Conservation (phyloP, 2,797 vertebrate species). For the Parambassis ranga region DNA sequence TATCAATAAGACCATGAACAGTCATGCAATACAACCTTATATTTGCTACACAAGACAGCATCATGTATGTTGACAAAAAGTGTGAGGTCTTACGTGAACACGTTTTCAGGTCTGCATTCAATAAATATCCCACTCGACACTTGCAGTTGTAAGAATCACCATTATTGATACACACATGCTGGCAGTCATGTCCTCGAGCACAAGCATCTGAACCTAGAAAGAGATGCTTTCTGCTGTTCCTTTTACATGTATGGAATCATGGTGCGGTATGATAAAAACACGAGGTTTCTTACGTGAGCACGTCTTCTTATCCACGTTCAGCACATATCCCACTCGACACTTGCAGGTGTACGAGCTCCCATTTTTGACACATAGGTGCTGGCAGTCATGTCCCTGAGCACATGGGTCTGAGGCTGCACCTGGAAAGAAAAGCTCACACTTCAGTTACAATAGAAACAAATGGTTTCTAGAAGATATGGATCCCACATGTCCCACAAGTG, state of each 20-base stretch:
- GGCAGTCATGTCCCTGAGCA: constrained; percentile 74
- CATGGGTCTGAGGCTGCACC: constrained; percentile 55
- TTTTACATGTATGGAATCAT: too few species aligned
- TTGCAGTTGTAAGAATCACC: constrained; percentile 69
- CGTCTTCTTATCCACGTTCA: constrained; percentile 79
- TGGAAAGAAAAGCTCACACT: constrained; percentile 18
- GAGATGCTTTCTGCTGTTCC: not conserved
- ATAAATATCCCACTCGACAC: constrained; percentile 75
- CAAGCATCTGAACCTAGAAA: constrained; percentile 62
- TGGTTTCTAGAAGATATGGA: not conserved
- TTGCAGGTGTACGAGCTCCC: constrained; percentile 73
- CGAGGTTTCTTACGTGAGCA: constrained; percentile 77
- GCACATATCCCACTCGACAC: constrained; percentile 77
- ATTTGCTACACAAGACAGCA: not conserved
- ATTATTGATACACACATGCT: constrained; percentile 77
- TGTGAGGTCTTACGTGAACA: constrained; percentile 76
- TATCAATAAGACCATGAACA: too few species aligned
- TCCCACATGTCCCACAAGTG: not conserved
- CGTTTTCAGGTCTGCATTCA: constrained; percentile 77
- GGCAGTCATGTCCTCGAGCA: constrained; percentile 74
- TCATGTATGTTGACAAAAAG: not conserved
- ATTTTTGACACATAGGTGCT: constrained; percentile 79
- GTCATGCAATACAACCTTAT: not conserved
- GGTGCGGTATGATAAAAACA: too few species aligned
- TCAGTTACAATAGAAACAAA: not conserved